These are phyloP conservation scores for Pangasius djambal DNA, from an alignment of 2,797 vertebrate species.

Conservation along the genomic window DNA sequence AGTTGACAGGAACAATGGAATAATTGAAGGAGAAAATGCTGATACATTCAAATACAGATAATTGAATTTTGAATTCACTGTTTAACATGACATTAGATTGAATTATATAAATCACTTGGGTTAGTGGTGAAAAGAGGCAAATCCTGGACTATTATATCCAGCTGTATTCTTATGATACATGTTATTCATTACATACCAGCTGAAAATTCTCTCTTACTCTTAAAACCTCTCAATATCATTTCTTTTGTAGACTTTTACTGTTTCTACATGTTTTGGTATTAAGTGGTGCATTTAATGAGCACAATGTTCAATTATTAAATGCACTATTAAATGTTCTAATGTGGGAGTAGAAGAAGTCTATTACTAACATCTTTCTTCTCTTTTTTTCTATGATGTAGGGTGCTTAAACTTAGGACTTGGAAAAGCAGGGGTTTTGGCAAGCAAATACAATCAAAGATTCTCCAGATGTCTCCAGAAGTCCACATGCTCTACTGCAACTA, in stretches of 20 bases:
- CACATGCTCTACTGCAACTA: slow-evolving; percentile 1
- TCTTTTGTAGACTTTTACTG: not conserved
- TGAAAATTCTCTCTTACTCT: not conserved
- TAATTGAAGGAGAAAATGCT: not conserved
- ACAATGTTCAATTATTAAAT: slow-evolving; percentile 1
- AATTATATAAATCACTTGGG: not conserved
- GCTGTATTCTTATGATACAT: not conserved
- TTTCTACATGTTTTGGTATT: not conserved
- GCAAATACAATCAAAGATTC: slow-evolving; percentile 39
- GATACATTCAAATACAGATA: not conserved
- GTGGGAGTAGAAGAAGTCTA: not conserved
- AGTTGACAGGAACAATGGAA: not conserved
- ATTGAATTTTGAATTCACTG: not conserved
- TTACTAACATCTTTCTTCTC: not conserved
- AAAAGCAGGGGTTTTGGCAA: slow-evolving; percentile 29
- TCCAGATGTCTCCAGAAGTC: not conserved
- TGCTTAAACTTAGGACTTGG: slow-evolving; percentile 24
- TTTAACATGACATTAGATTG: not conserved
- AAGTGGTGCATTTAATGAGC: not conserved
- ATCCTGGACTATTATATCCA: not conserved
- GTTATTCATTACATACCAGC: not conserved
- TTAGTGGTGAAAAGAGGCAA: not conserved
- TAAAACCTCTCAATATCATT: not conserved
- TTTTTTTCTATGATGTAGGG: not conserved
- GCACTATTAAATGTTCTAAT: not conserved